Conservation (phyloP, 2,113 vertebrate species). For the Galemys pyrenaicus region DNA sequence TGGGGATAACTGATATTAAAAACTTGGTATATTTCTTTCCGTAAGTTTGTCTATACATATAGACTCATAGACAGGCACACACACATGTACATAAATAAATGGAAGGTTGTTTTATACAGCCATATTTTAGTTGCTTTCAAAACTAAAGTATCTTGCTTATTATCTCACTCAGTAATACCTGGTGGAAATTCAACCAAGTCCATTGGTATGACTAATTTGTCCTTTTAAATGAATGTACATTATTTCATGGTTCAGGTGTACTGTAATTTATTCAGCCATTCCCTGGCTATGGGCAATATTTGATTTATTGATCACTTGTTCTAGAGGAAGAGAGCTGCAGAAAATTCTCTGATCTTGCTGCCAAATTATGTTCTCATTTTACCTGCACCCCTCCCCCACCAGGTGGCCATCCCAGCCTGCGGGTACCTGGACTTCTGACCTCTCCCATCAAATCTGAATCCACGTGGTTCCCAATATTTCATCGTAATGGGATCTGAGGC, state of each 20-base stretch:
- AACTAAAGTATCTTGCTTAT: constrained; percentile 2
- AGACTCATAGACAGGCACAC: background rate
- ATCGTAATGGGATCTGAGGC: constrained; percentile 67
- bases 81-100: background rate
- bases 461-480: constrained; percentile 66
- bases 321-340: constrained; percentile 2
- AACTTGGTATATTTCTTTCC: background rate
- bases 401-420: background rate
- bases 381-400: background rate
- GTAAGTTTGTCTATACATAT: background rate
- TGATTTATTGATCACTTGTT: constrained; percentile 60
- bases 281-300: background rate
- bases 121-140: background rate
- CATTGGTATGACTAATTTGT: background rate
- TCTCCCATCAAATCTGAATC: constrained; percentile 26
- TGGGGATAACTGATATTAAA: background rate
- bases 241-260: background rate
- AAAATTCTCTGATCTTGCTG: constrained; percentile 51
- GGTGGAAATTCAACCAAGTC: background rate
- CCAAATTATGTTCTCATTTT: constrained; percentile 10
- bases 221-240: background rate
- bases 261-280: constrained; percentile 26
- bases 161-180: background rate
- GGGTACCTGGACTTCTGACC: constrained; percentile 12
- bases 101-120: background rate